Base-by-base conservation (phyloP, 1,140 invertebrate species). In the Panagrolaimus sp. region DNA sequence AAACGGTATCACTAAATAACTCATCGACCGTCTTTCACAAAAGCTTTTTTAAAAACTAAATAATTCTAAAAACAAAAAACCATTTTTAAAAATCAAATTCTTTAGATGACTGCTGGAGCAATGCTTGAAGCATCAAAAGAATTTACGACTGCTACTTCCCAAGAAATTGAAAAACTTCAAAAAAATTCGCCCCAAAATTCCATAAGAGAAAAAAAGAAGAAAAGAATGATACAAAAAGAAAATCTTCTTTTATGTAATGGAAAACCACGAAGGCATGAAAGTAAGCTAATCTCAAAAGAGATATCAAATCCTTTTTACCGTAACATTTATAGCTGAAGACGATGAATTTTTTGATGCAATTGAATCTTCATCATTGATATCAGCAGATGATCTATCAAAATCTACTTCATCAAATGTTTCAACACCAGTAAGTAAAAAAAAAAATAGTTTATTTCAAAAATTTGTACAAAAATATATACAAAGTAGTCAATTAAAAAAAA, bases 341-440 rank as follows among this genome's bases (percentile, higher is more conserved):
- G 51, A 57, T 2, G 51, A 57, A 27, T 57, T 57, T 16, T 57
- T 57, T 16, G 51, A 57, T 57, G 51, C 51, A 14, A 57, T 25
- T 57, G 51, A 57, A 13, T 27, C 51, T 20, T 20, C 20, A 25
- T 51, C 48, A 25, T 20, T 16, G 0, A 20, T 20, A 1, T 11
- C 9, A 11, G 1, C 9, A 27, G 51, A 53, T 1, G 51, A 57
- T 57, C 7, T 38, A 38, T 38, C 31, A 38, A 38, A 38, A 38
- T 4, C 2, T 38, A 38, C 31, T 7, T 38, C 31, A 4, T 38
- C 31, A 38, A 38, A 38, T 38, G 31, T 38, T 38, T 38, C 31
- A 38, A 38, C 31, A 38, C 31, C 31, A 38, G 31, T 38, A 38
- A 38, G 31, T n/a, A n/a, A n/a, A n/a, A n/a, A n/a, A n/a, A n/a